Evolutionary conservation across 2,113 vertebrate genomes (phyloP), one percentile per base, ranked within the genome.

Genomic region (Crotalus tigris): DNA sequence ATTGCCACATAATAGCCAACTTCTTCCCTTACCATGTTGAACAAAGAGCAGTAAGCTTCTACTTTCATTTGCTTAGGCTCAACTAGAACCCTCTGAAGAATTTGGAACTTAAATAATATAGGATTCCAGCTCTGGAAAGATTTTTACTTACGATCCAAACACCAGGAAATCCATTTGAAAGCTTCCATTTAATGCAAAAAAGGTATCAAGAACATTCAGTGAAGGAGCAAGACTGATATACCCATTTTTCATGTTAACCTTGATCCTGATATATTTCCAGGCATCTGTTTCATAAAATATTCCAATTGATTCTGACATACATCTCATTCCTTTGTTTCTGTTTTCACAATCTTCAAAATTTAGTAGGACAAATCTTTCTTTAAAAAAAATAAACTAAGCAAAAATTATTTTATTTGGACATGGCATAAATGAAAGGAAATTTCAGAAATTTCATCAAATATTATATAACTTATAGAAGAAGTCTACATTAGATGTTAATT

Each of bases 361-460:
- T 58, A 61, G n/a, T 1, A 4, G 57, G 5, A 46, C 44, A 3
- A 91, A 69, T 33, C 11, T 69, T 69, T 29, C 24, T 12, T 64
- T 64, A 29, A n/a, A n/a, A 29, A 64, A 64, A n/a, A 69, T n/a
- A n/a, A 61, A 69, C 11, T n/a, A 29, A 69, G 29, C 61, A 69
- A n/a, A n/a, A n/a, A n/a, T 4, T n/a, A n/a, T 69, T n/a, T 39
- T 23, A 10, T 91, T 44, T 26, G 21, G 29, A 81, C 39, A 75
- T 4, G 24, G 69, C 19, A 90, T 88, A 92, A 92, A 95, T n/a
- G 93, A n/a, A n/a, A n/a, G 13, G 13, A 87, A 29, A 51, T n/a
- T 88, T 33, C n/a, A 44, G 33, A 58, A 89, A 44, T 2, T 39
- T 21, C 33, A 91, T 85, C 55, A 64, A 1, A 33, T 88, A 13